Base-by-base conservation (phyloP, 2,113 vertebrate species). In the Channa maculata region DNA sequence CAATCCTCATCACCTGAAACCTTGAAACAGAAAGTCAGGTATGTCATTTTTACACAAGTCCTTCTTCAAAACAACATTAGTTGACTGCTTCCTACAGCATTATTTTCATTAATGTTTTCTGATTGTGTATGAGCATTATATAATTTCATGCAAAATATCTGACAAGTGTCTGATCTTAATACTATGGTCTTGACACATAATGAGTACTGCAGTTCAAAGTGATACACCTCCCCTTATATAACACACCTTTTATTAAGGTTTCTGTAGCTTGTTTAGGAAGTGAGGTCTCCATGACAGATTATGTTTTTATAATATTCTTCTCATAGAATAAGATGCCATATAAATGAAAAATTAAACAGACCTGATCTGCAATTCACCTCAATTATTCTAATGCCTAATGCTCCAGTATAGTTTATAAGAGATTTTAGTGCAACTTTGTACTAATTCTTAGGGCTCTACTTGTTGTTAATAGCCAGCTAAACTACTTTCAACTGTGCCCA, bases 1-100 rank as follows among this genome's bases (percentile, higher is more conserved):
- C 58, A 34, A 49, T 71, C 70, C 63, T 53, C 46, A 46, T 63
- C 41, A 71, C 14, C 14, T 5, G 41, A 59, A 75, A 75, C 55
- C 50, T 70, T 76, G 60, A 80, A 54, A 48, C 43, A 15, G 57
- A 5, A 3, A 79, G 6, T 1, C 1, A 2, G 14, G 50, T 3
- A 33, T 14, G 38, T 33, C 41, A 1, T 38, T 5, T 2, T 10
- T 6, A 41, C 51, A 44, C n/a, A 5, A 2, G 15, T 5, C n/a
- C 11, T 1, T 39, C 34, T 13, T 49, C 52, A 9, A 37, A 70
- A 45, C n/a, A 7, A 49, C 1, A 38, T 41, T 12, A 4, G 24
- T 24, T 24, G 14, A 37, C 2, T 5, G 24, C 8, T 48, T 41
- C 48, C 15, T 8, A 8, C 58, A 57, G 11, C 4, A 68, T 13